Conservation (phyloP, 2,797 vertebrate species). For the Fundulus diaphanus region DNA sequence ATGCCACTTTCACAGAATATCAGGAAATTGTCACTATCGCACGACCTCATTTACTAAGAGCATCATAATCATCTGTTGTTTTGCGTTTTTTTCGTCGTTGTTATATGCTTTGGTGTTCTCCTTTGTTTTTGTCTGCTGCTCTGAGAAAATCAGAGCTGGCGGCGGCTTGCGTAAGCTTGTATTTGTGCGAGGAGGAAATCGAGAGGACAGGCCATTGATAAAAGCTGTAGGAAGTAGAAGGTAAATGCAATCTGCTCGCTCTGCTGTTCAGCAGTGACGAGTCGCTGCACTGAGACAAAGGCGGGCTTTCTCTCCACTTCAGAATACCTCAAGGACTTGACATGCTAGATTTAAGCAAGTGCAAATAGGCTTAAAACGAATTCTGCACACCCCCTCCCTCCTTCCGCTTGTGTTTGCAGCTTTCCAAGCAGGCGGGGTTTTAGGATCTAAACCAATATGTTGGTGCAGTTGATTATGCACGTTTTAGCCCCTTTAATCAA, state of each 20-base stretch:
- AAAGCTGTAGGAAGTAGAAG: constrained; percentile 23
- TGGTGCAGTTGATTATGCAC: constrained; percentile 43
- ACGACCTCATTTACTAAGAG: constrained; percentile 23
- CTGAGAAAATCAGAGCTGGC: constrained; percentile 10
- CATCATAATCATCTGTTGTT: constrained; percentile 13
- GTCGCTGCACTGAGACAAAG: constrained; percentile 52
- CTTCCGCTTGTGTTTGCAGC: constrained; percentile 25
- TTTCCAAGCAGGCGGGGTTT: constrained; percentile 40
- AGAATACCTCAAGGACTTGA: constrained; percentile 59
- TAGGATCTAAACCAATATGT: constrained; percentile 55
- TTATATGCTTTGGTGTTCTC: background rate
- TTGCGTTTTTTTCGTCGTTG: background rate
- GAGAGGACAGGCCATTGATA: constrained; percentile 14
- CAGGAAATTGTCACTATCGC: constrained; percentile 16
- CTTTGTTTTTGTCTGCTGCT: background rate
- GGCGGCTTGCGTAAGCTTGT: constrained; percentile 29
- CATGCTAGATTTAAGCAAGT: constrained; percentile 48
- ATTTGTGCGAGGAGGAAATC: constrained; percentile 8
- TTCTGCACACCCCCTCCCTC: constrained; percentile 34
- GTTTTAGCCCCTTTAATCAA: constrained; percentile 48
- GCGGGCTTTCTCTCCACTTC: constrained; percentile 37
- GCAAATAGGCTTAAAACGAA: constrained; percentile 62
- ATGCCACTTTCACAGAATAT: constrained; percentile 52
- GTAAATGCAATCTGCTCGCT: constrained; percentile 34
- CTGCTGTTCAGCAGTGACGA: constrained; percentile 28